A percentile compares a stretch with the other conserved stretches of the same genome.
Conservation (phyloP, 2,113 vertebrate species). For the Tenebrosternarchus preto region DNA sequence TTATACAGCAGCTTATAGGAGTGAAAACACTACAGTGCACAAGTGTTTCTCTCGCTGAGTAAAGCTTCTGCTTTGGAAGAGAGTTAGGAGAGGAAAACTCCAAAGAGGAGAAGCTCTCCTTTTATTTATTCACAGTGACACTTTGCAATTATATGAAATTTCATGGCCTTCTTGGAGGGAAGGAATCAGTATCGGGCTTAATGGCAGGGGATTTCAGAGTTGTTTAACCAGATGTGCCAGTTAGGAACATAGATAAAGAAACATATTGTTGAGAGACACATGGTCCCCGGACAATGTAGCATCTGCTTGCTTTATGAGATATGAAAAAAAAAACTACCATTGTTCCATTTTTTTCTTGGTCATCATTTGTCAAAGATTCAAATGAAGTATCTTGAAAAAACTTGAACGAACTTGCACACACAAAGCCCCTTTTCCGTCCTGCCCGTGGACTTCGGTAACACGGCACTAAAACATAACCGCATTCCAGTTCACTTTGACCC, state of each 20-base stretch:
- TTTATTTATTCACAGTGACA: conserved; percentile 25
- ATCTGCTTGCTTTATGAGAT: conserved; percentile 29
- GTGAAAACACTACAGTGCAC: conserved; percentile 24
- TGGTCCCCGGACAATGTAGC: conserved; percentile 25
- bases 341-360: background rate
- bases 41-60: conserved; percentile 24
- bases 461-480: background rate
- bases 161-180: conserved; percentile 1
- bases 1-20: background rate
- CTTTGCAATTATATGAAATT: conserved; percentile 20
- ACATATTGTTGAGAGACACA: conserved; percentile 27
- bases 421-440: background rate
- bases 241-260: conserved; percentile 24
- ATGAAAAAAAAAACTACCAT: background rate
- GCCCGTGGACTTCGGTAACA: background rate
- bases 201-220: conserved; percentile 32
- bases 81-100: background rate
- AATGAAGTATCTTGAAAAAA: background rate
- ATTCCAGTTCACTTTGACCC: background rate
- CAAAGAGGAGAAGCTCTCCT: background rate
- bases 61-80: conserved; percentile 7
- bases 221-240: conserved; percentile 5
- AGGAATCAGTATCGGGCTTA: conserved; percentile 1
- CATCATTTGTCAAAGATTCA: background rate
- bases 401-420: background rate